phyloP scores from a whole-genome alignment of 2,888 invertebrate species.

The Lepidochrysops patricia region DNA sequence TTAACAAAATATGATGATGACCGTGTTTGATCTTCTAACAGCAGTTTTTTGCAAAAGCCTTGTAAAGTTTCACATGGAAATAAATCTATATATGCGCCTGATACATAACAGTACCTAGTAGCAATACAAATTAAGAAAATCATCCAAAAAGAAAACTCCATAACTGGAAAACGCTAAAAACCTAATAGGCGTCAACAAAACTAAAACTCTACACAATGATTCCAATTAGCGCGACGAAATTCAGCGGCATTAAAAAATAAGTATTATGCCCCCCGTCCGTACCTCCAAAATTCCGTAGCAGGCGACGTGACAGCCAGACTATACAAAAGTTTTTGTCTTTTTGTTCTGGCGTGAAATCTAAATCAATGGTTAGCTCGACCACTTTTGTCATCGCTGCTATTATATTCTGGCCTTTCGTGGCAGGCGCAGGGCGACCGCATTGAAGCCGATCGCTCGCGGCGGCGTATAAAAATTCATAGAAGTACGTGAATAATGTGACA shows the following conservation, averaged over 20 bases:
- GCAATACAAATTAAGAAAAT: neutral
- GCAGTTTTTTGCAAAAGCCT: no score
- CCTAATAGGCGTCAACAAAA: neutral
- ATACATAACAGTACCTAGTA: no score
- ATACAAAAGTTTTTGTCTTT: conserved; percentile 61
- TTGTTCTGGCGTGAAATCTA: conserved; percentile 57
- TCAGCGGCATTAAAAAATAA: neutral
- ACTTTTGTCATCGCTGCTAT: conserved; percentile 67
- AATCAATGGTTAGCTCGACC: conserved; percentile 69
- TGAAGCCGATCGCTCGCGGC: conserved; percentile 35
- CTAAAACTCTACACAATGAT: neutral
- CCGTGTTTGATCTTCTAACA: no score
- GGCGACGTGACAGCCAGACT: conserved; percentile 7
- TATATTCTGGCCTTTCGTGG: conserved; percentile 47
- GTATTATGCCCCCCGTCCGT: neutral
- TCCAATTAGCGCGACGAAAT: neutral
- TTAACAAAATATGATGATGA: no score
- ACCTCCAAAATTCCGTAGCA: neutral
- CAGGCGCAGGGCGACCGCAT: conserved; percentile 41
- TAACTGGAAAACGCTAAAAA: neutral
- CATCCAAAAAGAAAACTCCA: neutral
- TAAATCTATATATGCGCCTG: no score
- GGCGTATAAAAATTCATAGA: conserved; percentile 45
- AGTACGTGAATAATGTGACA: conserved; percentile 34
- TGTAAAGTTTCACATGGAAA: no score